Base-by-base conservation (phyloP, 2,113 vertebrate species). In the Xyliphius kryptos region DNA sequence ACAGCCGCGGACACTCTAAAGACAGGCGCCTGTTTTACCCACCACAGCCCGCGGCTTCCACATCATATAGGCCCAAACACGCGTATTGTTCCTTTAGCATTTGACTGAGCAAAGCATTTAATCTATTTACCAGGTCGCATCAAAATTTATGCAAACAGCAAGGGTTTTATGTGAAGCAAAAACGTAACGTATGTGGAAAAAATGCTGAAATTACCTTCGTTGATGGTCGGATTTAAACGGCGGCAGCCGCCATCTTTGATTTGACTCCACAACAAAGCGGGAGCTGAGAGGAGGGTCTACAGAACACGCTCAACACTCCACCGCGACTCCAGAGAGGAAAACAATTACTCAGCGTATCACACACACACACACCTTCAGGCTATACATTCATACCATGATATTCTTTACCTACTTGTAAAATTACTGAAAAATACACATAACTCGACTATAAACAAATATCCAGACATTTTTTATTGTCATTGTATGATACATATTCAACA, bases 171-270 rank as follows among this genome's bases (percentile, higher is more conserved):
- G 12, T 9, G 11, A 19, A 7, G 5, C 14, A 61, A 3, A 56
- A 32, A 41, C 5, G 1, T 12, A 7, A 37, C 8, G 1, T 10
- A 5, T n/a, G 41, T 47, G 8, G 26, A 59, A 68, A 54, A 68
- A 61, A 65, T 22, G 6, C 22, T 52, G 40, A 68, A 75, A 80
- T 67, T 86, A 88, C 86, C 85, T 85, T 73, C 66, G 38, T 44
- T 15, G 70, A 36, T 47, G 61, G 66, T 73, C 72, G 75, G 72
- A 73, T 80, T 87, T 83, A 86, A 80, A 78, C 81, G 82, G 80
- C 76, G 78, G 80, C 79, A 49, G 70, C n/a, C 80, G 84, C 85
- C 87, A 88, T 89, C 81, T 88, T 86, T 80, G 74, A 77, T 80
- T 50, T 80, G 69, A 62, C 71, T 59, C 70, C 73, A 71, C 73